These are phyloP conservation scores for Polietes domitor DNA, from an alignment of 2,888 invertebrate species.

Conservation along the genomic window DNA sequence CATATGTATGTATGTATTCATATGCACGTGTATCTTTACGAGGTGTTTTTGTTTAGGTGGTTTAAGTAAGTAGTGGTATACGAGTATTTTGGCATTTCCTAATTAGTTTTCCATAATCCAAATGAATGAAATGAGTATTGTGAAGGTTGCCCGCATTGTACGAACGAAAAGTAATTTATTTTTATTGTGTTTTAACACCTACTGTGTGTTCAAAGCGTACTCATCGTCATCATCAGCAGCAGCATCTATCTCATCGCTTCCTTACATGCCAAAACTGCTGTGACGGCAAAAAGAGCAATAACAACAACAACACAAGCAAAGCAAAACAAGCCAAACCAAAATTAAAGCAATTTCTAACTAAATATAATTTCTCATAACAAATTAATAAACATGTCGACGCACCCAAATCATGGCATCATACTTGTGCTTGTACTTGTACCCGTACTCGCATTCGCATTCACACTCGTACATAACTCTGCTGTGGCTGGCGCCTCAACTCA, in stretches of 20 bases:
- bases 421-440: no score
- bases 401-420: conserved; percentile 53
- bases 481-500: no score
- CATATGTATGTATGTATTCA: no score
- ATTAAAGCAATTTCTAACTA: conserved; percentile 13
- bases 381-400: conserved; percentile 57
- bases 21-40: no score
- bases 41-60: neutral
- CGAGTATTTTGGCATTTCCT: conserved; percentile 32
- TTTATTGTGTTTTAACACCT: neutral
- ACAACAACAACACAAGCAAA: no score
- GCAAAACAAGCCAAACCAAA: neutral
- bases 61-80: neutral
- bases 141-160: neutral
- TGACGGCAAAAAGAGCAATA: neutral
- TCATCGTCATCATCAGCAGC: neutral
- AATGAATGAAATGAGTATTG: neutral
- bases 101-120: conserved; percentile 17
- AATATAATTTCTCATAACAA: neutral
- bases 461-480: no score
- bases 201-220: neutral
- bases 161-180: neutral
- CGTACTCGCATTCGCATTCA: no score
- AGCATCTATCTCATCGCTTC: neutral
- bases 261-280: neutral